Percentiles rank a stretch among this genome's conserved stretches.
These are phyloP conservation scores for Poeciliopsis turrubarensis DNA, from an alignment of 2,113 vertebrate genomes.

Conservation along the genomic window DNA sequence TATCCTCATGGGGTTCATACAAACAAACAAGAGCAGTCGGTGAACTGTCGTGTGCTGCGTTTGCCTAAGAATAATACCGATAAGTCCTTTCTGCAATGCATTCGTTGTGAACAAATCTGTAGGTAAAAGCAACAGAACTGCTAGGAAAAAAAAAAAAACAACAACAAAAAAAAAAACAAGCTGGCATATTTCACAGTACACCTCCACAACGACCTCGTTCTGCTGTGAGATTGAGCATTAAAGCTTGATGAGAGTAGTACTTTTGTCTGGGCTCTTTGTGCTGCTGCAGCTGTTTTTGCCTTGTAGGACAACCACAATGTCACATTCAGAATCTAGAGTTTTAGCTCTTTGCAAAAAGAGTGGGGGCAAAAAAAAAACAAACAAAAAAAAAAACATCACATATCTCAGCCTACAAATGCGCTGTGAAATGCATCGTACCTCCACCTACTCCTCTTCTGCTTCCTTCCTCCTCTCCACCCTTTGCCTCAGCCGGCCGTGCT, in stretches of 20 bases:
- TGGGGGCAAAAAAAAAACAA: neutral
- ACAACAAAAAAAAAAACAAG: neutral
- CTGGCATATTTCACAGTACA: neutral
- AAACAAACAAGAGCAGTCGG: neutral
- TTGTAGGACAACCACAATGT: conserved; percentile 2
- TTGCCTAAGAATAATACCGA: neutral
- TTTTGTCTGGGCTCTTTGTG: neutral
- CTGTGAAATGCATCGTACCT: conserved; percentile 42
- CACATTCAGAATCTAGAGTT: conserved; percentile 20
- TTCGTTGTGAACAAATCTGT: neutral
- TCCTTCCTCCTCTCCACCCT: conserved; percentile 20
- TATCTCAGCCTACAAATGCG: conserved; percentile 42
- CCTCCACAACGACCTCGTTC: neutral
- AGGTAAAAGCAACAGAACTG: neutral
- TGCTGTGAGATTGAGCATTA: neutral
- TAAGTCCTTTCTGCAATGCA: neutral
- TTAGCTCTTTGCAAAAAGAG: neutral
- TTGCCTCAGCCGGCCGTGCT: conserved; percentile 56
- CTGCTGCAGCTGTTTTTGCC: neutral
- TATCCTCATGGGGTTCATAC: neutral
- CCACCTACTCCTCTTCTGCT: conserved; percentile 64
- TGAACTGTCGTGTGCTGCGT: neutral
- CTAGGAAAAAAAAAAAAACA: neutral
- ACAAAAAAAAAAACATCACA: conserved; percentile 9
- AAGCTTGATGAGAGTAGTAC: neutral